Base-by-base conservation (phyloP, 2,113 vertebrate species). In the Hyla sarda region DNA sequence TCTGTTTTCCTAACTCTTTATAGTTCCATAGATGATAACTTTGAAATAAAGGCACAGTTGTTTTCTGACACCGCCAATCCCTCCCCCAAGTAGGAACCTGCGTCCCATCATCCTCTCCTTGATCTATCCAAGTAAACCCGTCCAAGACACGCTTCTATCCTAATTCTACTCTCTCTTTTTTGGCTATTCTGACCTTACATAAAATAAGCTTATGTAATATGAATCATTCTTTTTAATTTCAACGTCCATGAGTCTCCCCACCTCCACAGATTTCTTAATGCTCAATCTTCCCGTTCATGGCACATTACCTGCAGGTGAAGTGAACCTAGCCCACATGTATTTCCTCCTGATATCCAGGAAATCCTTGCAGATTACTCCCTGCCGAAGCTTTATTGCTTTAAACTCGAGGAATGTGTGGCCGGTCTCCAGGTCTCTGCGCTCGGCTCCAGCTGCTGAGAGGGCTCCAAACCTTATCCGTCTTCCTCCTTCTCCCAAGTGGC, bases 321-420 rank as follows among this genome's bases (percentile, higher is more conserved):
- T 47, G 41, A 52, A 25, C 52, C 30, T 50, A 65, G 41, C 45
- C 65, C 47, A 71, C 50, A 56, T 71, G 75, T 34, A 13, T 79
- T 86, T 78, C 34, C 62, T 80, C 56, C 76, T 86, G 76, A 86
- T 86, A 80, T 86, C 84, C 84, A 86, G 84, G 84, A 86, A 86
- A 86, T 86, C 84, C 76, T 86, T 80, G 58, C 75, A 86, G 60
- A 86, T 86, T 86, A 80, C 75, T 86, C 76, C 84, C 75, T 71
- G 84, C 47, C 34, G 62, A 80, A 86, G 76, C 62, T 86, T 86
- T 86, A 86, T 86, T 86, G 84, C 84, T 80, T 80, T 80, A 86
- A 86, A 86, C 84, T 86, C 65, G 48, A 86, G 76, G 84, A 86
- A 86, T 86, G 84, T 56, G 65, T 86, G 84, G 84, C 76, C 48